Evolutionary conservation across 2,888 invertebrate species (phyloP).

Genomic region (Gymnosoma rotundatum): DNA sequence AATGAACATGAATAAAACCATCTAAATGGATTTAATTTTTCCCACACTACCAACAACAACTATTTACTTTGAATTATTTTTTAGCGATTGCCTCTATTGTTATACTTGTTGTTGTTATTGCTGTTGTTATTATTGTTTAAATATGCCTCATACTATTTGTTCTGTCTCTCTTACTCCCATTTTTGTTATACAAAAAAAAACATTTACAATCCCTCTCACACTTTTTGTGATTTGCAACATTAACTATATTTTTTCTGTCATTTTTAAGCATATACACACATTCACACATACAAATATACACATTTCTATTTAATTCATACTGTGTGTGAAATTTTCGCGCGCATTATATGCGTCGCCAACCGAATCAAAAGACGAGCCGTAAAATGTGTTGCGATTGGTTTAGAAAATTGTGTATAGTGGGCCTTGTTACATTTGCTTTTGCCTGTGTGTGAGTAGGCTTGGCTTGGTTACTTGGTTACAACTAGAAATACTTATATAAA

Average conservation of each 20-base stretch:
- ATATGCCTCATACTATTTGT: conserved; percentile 52
- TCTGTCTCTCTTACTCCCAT: conserved; percentile 51
- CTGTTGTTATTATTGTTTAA: conserved; percentile 37
- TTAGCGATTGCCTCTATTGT: conserved; percentile 10
- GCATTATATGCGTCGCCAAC: conserved; percentile 72
- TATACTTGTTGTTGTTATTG: conserved; percentile 23
- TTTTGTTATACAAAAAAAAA: background rate
- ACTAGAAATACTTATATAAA: conserved; percentile 14
- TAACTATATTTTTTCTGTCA: conserved; percentile 49
- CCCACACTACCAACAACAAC: background rate
- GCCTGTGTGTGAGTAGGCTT: conserved; percentile 78
- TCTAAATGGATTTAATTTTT: background rate
- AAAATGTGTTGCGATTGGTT: conserved; percentile 78
- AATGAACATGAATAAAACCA: conserved; percentile 11
- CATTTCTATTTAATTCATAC: conserved; percentile 1
- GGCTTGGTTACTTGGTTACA: conserved; percentile 72
- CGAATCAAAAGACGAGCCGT: conserved; percentile 70
- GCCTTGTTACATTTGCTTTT: conserved; percentile 72
- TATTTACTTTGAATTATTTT: conserved; percentile 47
- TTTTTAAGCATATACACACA: background rate
- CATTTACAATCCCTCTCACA: conserved; percentile 51
- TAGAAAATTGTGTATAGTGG: conserved; percentile 77
- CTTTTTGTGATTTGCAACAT: conserved; percentile 60
- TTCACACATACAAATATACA: conserved; percentile 14
- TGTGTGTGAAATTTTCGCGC: conserved; percentile 64